These are phyloP conservation scores for Cyrtonyx montezumae DNA, from an alignment of 2,113 vertebrate genomes.

Conservation along the genomic window DNA sequence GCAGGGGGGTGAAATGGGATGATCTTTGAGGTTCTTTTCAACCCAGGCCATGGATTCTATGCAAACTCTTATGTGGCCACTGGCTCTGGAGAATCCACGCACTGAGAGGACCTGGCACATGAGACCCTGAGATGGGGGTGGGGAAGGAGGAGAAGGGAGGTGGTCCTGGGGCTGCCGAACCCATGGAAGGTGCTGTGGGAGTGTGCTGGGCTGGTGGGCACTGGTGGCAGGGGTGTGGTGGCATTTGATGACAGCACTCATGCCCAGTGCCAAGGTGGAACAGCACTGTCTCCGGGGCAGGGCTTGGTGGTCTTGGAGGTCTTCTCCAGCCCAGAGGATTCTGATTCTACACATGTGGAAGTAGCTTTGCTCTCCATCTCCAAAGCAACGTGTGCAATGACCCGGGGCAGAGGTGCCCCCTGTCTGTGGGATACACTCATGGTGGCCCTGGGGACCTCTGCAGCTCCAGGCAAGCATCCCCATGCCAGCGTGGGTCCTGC, in stretches of 20 bases:
- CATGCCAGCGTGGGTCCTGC: rapidly evolving
- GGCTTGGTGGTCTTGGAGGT: background rate
- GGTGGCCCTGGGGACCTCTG: rapidly evolving
- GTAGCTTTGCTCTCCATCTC: background rate
- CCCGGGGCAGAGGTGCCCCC: rapidly evolving
- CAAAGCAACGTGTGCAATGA: background rate
- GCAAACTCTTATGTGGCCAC: background rate
- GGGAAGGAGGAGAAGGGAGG: background rate
- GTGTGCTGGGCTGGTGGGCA: background rate
- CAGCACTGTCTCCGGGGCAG: rapidly evolving
- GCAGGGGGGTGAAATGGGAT: no score
- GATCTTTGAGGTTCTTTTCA: no score
- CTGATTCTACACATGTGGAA: background rate
- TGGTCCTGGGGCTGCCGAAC: background rate
- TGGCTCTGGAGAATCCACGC: background rate
- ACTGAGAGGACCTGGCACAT: background rate
- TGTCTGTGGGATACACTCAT: rapidly evolving
- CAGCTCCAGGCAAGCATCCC: background rate
- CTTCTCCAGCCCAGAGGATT: background rate
- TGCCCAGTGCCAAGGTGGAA: rapidly evolving
- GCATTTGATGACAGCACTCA: background rate
- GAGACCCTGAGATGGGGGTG: background rate
- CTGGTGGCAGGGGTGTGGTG: background rate
- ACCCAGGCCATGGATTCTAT: no score
- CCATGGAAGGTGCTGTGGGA: background rate